Conservation (phyloP, 1,140 invertebrate species). For the Heterodera schachtii region DNA sequence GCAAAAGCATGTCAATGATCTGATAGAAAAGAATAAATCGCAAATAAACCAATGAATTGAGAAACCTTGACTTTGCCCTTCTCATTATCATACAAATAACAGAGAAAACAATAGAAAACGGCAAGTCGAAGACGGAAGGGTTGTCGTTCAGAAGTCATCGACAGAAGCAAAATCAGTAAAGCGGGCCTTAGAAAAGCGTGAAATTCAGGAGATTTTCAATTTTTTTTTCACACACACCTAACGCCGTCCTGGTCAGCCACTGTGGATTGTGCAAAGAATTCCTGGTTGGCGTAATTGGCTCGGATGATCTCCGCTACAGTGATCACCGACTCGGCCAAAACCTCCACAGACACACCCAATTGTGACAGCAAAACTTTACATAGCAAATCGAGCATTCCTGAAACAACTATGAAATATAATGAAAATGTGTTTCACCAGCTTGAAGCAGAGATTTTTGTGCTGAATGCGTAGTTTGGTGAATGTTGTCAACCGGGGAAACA, state of each 20-base stretch:
- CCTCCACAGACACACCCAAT: slow-evolving; percentile 90
- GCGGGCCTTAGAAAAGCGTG: slow-evolving; percentile 73
- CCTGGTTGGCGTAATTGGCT: slow-evolving; percentile 86
- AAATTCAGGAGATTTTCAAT: no score
- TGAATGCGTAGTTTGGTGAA: slow-evolving; percentile 76
- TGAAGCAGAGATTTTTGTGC: slow-evolving; percentile 87
- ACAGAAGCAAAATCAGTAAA: slow-evolving; percentile 91
- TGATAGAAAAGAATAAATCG: slow-evolving; percentile 27
- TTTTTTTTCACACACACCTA: slow-evolving; percentile 13
- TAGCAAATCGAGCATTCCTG: slow-evolving; percentile 73
- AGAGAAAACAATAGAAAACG: slow-evolving; percentile 95
- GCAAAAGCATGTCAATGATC: slow-evolving; percentile 86
- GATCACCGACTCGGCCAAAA: slow-evolving; percentile 91
- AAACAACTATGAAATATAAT: neutral
- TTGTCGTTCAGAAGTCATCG: slow-evolving; percentile 98
- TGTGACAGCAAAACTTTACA: slow-evolving; percentile 80
- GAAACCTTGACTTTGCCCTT: slow-evolving; percentile 72
- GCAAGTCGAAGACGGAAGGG: slow-evolving; percentile 86
- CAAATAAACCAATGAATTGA: slow-evolving; percentile 2
- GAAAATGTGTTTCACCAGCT: slow-evolving; percentile 71
- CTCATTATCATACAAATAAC: slow-evolving; percentile 90
- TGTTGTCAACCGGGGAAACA: slow-evolving; percentile 81
- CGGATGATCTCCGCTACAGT: slow-evolving; percentile 91
- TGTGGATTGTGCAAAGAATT: slow-evolving; percentile 85
- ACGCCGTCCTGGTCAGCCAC: slow-evolving; percentile 83